Conservation (phyloP, 2,888 invertebrate genomes). For the Eulithis testata region DNA sequence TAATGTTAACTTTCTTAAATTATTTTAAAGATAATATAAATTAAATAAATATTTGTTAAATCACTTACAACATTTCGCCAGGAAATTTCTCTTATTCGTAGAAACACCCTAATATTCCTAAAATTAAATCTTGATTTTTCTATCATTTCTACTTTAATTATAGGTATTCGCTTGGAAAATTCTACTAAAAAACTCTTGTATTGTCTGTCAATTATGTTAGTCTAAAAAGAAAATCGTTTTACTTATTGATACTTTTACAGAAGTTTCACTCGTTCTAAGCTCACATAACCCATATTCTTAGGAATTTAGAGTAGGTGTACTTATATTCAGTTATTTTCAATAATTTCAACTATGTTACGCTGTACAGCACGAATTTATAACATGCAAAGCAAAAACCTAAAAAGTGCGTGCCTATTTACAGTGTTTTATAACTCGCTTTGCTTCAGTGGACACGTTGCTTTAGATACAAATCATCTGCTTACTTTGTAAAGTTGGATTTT, state of each 20-base stretch:
- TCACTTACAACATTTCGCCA: conserved; percentile 51
- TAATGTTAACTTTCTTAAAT: conserved; percentile 42
- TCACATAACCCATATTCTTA: no score
- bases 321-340: no score
- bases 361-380: conserved; percentile 1
- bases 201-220: no score
- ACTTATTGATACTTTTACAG: no score
- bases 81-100: conserved; percentile 40
- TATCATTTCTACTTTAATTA: not conserved
- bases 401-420: not conserved
- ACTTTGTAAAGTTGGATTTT: not conserved
- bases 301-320: no score
- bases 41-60: conserved; percentile 52
- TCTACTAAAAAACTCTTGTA: no score
- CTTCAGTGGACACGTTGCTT: conserved; percentile 15
- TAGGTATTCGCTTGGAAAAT: not conserved
- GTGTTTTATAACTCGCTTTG: conserved; percentile 5
- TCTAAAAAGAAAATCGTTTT: no score
- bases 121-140: not conserved
- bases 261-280: no score
- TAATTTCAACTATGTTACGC: not conserved
- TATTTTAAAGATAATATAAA: conserved; percentile 51
- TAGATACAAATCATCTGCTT: not conserved
- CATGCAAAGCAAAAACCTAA: conserved; percentile 12
- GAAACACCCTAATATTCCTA: not conserved